Base-by-base conservation (phyloP, 2,113 vertebrate species). In the Burhinus bistriatus region DNA sequence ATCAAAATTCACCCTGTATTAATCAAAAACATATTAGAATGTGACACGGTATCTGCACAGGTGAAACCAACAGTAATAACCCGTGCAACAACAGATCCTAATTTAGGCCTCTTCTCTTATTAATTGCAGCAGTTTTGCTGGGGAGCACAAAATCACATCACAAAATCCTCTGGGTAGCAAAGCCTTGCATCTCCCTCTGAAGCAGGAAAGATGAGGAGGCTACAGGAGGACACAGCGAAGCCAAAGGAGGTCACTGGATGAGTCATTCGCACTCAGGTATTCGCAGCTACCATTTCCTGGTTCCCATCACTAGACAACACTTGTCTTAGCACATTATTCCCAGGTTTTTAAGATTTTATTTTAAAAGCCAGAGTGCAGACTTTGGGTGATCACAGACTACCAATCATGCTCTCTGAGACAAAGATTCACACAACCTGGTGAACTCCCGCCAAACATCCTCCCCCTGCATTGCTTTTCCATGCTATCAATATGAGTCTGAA, bases 271-370 rank as follows among this genome's bases (percentile, higher is more conserved):
- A 58, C 87, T 87, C 93, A 95, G 97, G 97, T 97, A 97, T 93
- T 94, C 38, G 3, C 96, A 94, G 91, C 75, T 94, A 95, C 93
- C 84, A 55, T 94, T 96, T 97, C 95, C 95, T 97, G 87, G 91
- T 94, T 97, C 96, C 95, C 91, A 95, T 73, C 91, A 91, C 77
- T 57, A 95, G 80, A 95, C 91, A 96, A 65, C 97, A 94, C 91
- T 90, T 96, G 84, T 91, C 89, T 94, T 94, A 94, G 87, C 87
- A 86, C 84, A 96, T 95, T 88, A 94, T 93, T 96, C 96, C 87
- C 93, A 94, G 93, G 62, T 97, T 95, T 77, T 78, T 93, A 93
- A 87, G 91, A 68, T 91, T 94, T 95, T 91, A 77, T 90, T 96
- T 93, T 73, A 90, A 96, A 91, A 97, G 64, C 47, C 42, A n/a